Percentiles rank a stretch among this genome's conserved stretches.
These are phyloP conservation scores for Empidonax traillii DNA, from an alignment of 2,113 vertebrate genomes.

Conservation along the genomic window DNA sequence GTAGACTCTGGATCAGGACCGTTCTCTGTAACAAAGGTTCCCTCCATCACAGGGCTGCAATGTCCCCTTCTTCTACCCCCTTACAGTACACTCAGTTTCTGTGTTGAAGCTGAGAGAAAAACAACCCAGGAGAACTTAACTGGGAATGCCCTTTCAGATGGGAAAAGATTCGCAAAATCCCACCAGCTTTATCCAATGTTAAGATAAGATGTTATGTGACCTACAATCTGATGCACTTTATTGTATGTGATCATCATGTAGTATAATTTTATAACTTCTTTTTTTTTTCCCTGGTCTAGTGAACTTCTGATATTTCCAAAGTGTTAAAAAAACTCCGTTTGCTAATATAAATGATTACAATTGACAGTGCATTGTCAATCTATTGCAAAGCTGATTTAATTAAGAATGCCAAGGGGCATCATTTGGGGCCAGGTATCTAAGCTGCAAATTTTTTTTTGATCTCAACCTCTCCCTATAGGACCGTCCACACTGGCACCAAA, in stretches of 20 bases:
- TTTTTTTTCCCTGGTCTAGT: not conserved
- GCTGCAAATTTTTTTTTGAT: slow-evolving; percentile 82
- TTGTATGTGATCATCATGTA: slow-evolving; percentile 7
- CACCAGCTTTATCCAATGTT: not conserved
- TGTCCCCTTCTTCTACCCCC: not conserved
- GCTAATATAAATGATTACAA: slow-evolving; percentile 91
- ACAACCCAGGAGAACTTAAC: not conserved
- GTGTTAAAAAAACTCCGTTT: slow-evolving; percentile 77
- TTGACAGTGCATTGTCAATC: slow-evolving; percentile 88
- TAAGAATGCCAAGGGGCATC: slow-evolving; percentile 90
- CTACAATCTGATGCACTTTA: not conserved
- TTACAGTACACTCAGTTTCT: not conserved
- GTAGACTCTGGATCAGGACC: not conserved
- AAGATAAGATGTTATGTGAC: slow-evolving; percentile 30
- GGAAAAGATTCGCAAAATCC: slow-evolving; percentile 1
- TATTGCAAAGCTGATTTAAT: slow-evolving; percentile 86
- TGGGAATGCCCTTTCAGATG: not conserved
- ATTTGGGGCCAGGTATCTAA: slow-evolving; percentile 88
- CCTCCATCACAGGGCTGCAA: not conserved
- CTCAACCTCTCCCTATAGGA: slow-evolving; percentile 85
- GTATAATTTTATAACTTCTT: slow-evolving; percentile 8
- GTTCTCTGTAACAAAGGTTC: not conserved
- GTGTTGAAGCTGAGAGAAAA: not conserved
- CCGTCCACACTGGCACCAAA: slow-evolving; percentile 85
- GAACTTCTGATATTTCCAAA: slow-evolving; percentile 60